phyloP scores from a whole-genome alignment of 2,113 vertebrate genomes.

The Globicephala melas region DNA sequence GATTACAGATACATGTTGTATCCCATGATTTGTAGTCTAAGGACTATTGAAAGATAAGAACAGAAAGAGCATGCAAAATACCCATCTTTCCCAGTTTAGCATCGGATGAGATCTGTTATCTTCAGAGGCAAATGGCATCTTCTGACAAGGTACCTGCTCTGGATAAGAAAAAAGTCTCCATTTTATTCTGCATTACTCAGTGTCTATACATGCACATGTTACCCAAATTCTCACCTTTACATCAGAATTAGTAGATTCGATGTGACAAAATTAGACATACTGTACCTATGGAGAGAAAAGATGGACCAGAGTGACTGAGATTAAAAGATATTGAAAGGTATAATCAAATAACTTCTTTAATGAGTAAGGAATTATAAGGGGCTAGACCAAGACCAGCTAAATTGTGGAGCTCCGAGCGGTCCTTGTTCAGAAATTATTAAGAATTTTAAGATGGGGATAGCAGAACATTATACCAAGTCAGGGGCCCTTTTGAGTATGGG shows the following conservation, averaged over 20 bases:
- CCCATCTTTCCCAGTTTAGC: neutral
- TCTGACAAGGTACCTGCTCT: too few relatives aligned
- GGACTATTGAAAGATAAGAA: neutral
- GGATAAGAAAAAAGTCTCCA: neutral
- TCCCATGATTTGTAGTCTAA: neutral
- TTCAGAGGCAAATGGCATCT: neutral
- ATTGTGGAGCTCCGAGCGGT: fast-evolving
- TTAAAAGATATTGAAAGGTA: neutral
- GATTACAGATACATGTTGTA: neutral
- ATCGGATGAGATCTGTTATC: neutral
- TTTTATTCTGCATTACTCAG: neutral
- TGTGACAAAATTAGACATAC: neutral
- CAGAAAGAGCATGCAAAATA: neutral
- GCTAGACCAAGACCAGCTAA: neutral
- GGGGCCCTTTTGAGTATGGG: too few relatives aligned
- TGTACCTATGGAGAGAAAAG: neutral
- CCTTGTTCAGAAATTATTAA: neutral
- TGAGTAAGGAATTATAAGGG: neutral
- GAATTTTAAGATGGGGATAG: neutral
- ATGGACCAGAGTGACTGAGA: neutral
- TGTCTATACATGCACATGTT: neutral
- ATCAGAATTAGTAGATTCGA: neutral
- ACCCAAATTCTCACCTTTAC: neutral
- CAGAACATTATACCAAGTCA: neutral
- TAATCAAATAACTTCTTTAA: neutral